Conservation (phyloP, 2,797 vertebrate genomes). For the Sebastes steindachneri region DNA sequence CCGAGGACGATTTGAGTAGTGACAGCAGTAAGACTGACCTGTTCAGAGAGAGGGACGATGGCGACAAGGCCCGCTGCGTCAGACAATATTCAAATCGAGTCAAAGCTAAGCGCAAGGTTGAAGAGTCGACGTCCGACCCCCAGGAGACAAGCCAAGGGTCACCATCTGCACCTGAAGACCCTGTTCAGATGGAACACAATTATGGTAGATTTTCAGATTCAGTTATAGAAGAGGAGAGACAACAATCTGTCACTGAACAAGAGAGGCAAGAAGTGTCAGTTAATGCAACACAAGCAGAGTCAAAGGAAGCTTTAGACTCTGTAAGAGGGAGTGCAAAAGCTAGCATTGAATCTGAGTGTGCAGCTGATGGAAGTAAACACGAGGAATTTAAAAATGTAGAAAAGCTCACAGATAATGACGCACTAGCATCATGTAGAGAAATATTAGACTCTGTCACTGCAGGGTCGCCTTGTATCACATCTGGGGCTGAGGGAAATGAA, state of each 20-base stretch:
- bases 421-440: conserved; percentile 23
- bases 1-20: conserved; percentile 61
- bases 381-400: conserved; percentile 29
- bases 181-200: conserved; percentile 81
- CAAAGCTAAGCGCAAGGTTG: conserved; percentile 64
- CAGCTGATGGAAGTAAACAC: conserved; percentile 21
- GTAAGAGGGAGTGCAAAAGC: not conserved
- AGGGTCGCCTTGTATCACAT: not conserved
- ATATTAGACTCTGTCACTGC: not conserved
- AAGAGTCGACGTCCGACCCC: conserved; percentile 36
- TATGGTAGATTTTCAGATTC: conserved; percentile 75
- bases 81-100: conserved; percentile 71
- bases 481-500: conserved; percentile 9
- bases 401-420: conserved; percentile 6
- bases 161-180: conserved; percentile 34
- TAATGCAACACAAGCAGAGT: conserved; percentile 12
- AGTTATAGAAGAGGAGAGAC: conserved; percentile 10
- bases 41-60: conserved; percentile 64
- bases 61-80: conserved; percentile 67
- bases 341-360: not conserved
- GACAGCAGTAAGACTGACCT: conserved; percentile 64
- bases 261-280: conserved; percentile 25
- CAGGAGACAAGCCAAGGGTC: conserved; percentile 51
- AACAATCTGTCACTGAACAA: conserved; percentile 26
- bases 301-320: conserved; percentile 16